These are phyloP conservation scores for Condylostylus longicornis DNA, from an alignment of 1,140 invertebrate species.

Conservation along the genomic window DNA sequence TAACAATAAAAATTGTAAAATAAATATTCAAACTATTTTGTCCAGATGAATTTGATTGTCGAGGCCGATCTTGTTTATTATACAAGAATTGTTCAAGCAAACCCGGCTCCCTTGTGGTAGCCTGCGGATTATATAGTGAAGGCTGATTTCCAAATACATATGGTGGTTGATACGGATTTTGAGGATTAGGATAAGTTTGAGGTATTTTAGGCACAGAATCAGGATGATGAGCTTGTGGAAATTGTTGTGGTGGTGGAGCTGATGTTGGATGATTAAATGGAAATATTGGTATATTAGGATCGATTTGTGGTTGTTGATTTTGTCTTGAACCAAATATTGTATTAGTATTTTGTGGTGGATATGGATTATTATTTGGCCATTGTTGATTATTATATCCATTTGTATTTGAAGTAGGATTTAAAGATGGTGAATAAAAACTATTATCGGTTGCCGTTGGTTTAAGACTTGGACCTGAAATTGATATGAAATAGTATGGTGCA, in stretches of 20 bases:
- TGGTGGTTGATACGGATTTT: constrained; percentile 30
- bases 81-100: constrained; percentile 2
- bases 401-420: too few species aligned
- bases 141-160: constrained; percentile 28
- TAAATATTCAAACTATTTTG: too few species aligned
- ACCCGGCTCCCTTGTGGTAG: constrained; percentile 1
- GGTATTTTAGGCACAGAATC: constrained; percentile 27
- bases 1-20: too few species aligned
- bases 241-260: constrained; percentile 29
- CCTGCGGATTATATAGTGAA: constrained; percentile 5
- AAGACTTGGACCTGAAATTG: too few species aligned
- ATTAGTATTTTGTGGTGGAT: not conserved
- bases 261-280: constrained; percentile 28
- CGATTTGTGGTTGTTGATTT: constrained; percentile 15
- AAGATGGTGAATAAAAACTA: too few species aligned
- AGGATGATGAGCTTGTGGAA: constrained; percentile 31
- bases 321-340: too few species aligned
- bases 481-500: too few species aligned
- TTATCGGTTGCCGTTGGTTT: too few species aligned
- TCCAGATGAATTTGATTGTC: too few species aligned
- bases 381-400: too few species aligned
- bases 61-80: constrained; percentile 8
- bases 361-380: too few species aligned
- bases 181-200: constrained; percentile 23
- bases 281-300: constrained; percentile 31